Evolutionary conservation across 2,888 invertebrate species (phyloP).

Genomic region (Phasia obesa): DNA sequence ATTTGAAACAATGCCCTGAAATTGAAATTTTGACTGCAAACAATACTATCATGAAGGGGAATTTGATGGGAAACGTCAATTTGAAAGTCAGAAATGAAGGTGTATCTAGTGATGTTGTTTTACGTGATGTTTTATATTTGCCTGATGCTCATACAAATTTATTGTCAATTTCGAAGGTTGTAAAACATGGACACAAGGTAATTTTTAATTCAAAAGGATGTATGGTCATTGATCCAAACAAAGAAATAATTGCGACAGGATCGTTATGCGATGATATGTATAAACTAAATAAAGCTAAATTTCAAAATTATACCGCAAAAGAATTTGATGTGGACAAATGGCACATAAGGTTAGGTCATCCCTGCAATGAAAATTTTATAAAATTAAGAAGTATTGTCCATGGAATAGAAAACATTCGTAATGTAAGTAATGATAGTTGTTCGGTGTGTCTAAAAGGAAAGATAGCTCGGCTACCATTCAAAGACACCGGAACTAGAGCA

Average conservation of each 20-base stretch:
- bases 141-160: constrained; percentile 1
- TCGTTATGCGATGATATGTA: background rate
- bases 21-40: background rate
- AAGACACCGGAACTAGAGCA: no score
- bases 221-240: constrained; percentile 4
- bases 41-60: background rate
- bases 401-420: background rate
- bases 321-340: no score
- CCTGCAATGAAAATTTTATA: background rate
- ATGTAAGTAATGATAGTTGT: background rate
- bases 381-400: background rate
- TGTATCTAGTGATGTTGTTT: background rate
- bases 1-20: background rate
- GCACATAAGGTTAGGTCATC: background rate
- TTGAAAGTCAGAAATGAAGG: background rate
- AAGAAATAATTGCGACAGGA: constrained; percentile 1
- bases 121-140: constrained; percentile 9
- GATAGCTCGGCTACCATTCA: background rate
- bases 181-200: background rate
- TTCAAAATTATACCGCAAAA: no score
- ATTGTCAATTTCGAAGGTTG: constrained; percentile 5
- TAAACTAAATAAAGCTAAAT: background rate
- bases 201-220: background rate
- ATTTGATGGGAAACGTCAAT: background rate
- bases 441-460: background rate